Percentiles rank a stretch among this genome's conserved stretches.
Conservation (phyloP, 2,113 vertebrate species). For the Zosterops japonicus region DNA sequence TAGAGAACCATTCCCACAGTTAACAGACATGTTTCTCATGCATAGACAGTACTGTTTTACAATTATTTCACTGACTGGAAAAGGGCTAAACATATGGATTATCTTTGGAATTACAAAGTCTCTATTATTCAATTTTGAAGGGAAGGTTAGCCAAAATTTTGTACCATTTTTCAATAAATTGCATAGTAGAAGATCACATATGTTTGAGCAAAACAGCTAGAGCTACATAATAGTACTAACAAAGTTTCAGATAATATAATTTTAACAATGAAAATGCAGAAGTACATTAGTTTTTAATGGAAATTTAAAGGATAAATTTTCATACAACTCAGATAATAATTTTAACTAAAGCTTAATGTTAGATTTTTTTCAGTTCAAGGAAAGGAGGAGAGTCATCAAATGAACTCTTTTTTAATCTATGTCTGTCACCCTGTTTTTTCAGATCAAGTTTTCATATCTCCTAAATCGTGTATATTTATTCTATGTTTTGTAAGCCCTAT, state of each 20-base stretch:
- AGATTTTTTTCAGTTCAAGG: not conserved
- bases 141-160: not conserved
- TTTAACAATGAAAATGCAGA: not conserved
- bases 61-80: not conserved
- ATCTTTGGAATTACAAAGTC: not conserved
- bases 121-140: not conserved
- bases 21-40: not conserved
- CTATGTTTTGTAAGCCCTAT: not conserved
- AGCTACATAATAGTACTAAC: not conserved
- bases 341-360: not conserved
- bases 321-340: not conserved
- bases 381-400: not conserved
- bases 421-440: not conserved
- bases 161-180: not conserved
- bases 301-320: not conserved
- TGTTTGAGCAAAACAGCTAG: not conserved
- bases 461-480: not conserved
- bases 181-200: not conserved
- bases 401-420: accelerated
- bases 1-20: not conserved
- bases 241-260: not conserved
- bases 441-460: not conserved
- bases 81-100: not conserved
- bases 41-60: not conserved
- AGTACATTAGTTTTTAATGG: not conserved